A percentile compares a stretch with the other conserved stretches of the same genome.
Evolutionary conservation across 92 coral and sea anemone species (phyloP).

Genomic region (Bergia puertoricense): DNA sequence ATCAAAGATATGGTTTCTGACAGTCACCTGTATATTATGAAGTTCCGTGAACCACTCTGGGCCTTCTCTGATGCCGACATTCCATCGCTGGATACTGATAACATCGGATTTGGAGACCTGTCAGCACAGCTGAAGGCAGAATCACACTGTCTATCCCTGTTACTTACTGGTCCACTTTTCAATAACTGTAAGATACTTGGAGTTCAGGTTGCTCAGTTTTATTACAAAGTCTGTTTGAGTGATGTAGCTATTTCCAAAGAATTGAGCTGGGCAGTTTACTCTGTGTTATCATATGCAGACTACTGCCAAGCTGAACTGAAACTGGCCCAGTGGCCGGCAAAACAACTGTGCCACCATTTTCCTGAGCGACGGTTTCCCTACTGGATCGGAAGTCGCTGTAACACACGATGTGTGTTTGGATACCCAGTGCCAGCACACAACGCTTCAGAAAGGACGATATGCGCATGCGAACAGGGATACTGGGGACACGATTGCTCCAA

Average conservation of each 20-base stretch:
- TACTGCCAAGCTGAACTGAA: conserved; percentile 71
- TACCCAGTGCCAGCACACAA: conserved; percentile 44
- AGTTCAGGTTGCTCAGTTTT: conserved; percentile 73
- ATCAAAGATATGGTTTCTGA: conserved; percentile 48
- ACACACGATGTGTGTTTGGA: conserved; percentile 56
- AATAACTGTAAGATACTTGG: conserved; percentile 68
- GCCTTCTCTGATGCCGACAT: conserved; percentile 85
- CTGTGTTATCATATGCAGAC: conserved; percentile 83
- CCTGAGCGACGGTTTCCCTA: conserved; percentile 67
- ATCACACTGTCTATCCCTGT: conserved; percentile 66
- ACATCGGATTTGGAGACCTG: conserved; percentile 33
- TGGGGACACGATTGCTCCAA: conserved; percentile 60
- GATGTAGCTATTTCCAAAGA: conserved; percentile 67
- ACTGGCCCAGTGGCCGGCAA: conserved; percentile 85
- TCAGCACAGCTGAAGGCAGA: conserved; percentile 52
- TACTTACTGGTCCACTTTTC: conserved; percentile 77
- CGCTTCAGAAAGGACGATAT: conserved; percentile 31
- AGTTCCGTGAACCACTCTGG: conserved; percentile 85
- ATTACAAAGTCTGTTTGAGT: conserved; percentile 77
- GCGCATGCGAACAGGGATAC: conserved; percentile 65
- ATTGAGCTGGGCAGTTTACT: conserved; percentile 70
- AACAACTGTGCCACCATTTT: conserved; percentile 80
- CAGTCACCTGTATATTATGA: conserved; percentile 43
- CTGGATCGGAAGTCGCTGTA: conserved; percentile 72
- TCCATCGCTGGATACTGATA: conserved; percentile 47